Conservation (phyloP, 1,140 invertebrate species). For the Pseudachorutes palmiensis region DNA sequence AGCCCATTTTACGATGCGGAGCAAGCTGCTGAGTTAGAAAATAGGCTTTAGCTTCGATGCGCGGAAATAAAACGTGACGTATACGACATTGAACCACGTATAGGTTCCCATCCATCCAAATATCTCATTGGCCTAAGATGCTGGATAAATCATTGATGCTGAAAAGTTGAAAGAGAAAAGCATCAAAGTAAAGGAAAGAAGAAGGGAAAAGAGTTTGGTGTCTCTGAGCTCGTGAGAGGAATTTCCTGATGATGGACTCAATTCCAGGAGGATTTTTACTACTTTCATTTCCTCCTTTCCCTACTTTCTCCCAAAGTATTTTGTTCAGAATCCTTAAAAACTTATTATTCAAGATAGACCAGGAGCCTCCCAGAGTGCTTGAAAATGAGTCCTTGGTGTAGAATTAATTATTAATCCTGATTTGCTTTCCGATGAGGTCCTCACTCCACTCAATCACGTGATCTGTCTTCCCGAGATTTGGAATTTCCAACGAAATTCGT, state of each 20-base stretch:
- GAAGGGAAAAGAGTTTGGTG: not conserved
- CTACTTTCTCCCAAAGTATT: not conserved
- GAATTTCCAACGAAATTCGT: not conserved
- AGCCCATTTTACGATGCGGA: too few relatives aligned
- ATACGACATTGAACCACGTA: too few relatives aligned
- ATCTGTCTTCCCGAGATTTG: not conserved
- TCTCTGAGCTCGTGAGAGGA: not conserved
- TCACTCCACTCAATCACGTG: not conserved
- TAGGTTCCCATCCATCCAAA: too few relatives aligned
- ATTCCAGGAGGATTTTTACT: not conserved
- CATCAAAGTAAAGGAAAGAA: too few relatives aligned
- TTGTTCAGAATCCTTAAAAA: not conserved
- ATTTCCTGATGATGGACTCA: too few relatives aligned
- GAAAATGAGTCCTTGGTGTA: not conserved
- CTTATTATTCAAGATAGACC: not conserved
- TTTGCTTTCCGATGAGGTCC: not conserved
- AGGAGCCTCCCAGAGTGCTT: not conserved
- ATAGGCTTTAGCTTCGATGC: too few relatives aligned
- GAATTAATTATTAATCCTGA: not conserved
- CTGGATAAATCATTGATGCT: too few relatives aligned
- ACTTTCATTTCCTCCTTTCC: not conserved
- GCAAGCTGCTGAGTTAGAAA: too few relatives aligned
- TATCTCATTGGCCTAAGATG: too few relatives aligned
- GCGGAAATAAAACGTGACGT: too few relatives aligned
- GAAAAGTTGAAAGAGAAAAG: too few relatives aligned